These are phyloP conservation scores for Polydrusus cervinus DNA, from an alignment of 2,888 invertebrate genomes.

Conservation along the genomic window DNA sequence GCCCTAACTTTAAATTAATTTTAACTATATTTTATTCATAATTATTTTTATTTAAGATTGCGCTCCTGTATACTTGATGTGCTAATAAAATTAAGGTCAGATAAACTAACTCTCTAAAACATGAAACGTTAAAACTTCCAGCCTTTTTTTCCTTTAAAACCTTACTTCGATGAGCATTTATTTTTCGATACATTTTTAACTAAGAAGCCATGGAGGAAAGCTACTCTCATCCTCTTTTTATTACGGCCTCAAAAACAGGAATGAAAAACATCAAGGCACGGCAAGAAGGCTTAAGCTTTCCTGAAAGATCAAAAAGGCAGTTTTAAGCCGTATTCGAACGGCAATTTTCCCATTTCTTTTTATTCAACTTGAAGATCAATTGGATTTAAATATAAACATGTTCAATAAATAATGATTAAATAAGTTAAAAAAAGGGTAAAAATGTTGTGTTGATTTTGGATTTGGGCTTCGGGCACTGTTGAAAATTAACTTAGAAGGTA, in stretches of 20 bases:
- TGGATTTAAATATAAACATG: constrained; percentile 3
- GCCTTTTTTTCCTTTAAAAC: background rate
- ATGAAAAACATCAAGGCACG: background rate
- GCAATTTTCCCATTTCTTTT: background rate
- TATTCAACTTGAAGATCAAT: constrained; percentile 1
- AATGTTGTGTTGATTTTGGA: background rate
- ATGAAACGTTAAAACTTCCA: background rate
- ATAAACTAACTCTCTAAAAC: background rate
- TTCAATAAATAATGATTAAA: background rate
- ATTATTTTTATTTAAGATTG: no score
- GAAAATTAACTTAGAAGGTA: no score
- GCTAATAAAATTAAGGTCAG: no score
- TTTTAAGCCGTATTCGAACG: background rate
- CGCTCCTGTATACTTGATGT: no score
- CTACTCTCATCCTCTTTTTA: background rate
- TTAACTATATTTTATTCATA: no score
- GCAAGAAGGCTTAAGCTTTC: background rate
- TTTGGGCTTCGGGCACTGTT: background rate
- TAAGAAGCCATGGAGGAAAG: background rate
- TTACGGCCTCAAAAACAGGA: background rate
- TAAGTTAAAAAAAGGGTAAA: background rate
- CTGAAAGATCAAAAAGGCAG: constrained; percentile 1
- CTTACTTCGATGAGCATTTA: background rate
- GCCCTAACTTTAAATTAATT: no score
- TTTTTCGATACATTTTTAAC: constrained; percentile 3